Base-by-base conservation (phyloP, 2,113 vertebrate genomes). In the Antigone vipio region DNA sequence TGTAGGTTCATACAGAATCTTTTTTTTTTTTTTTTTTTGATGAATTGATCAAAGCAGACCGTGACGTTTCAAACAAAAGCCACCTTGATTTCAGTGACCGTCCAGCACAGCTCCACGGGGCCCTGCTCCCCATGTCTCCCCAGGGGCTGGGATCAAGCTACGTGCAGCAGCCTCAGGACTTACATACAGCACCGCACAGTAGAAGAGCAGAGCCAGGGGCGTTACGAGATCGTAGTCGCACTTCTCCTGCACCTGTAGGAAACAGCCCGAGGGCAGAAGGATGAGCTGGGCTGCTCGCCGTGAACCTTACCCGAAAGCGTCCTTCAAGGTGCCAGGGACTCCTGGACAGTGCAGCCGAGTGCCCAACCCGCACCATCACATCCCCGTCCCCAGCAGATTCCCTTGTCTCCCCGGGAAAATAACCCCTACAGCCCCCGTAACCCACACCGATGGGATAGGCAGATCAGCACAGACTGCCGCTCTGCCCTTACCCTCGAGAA, bases 191-290 rank as follows among this genome's bases (percentile, higher is more conserved):
- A 99, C 98, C 0, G 99, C 99, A 35, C 98, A 99, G 94, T 98
- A 98, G 98, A 99, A 99, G 81, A 99, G 99, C 91, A 99, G 97
- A 21, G 98, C 99, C 74, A 99, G 97, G 1, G 99, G 99, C 4
- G 97, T 96, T 29, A 99, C 98, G 23, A 99, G 98, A 86, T 99
- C 98, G 20, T 99, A 99, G 96, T 98, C 98, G 22, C 98, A 99
- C 85, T 98, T 98, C 84, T 99, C 99, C 93, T 99, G 99, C 77
- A 99, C 99, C 99, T 99, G 97, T 32, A 90, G 66, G 68, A 35
- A 79, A 86, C 38, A 95, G 38, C 9, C 64, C 27, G 1, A 50
- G 50, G 71, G 74, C 34, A 79, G 22, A 32, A 47, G 44, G 50
- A 22, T 92, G 34, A 93, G 83, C 50, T 24, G 55, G 29, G 44